Conservation (phyloP, 2,113 vertebrate genomes). For the Mionectes macconnelli region DNA sequence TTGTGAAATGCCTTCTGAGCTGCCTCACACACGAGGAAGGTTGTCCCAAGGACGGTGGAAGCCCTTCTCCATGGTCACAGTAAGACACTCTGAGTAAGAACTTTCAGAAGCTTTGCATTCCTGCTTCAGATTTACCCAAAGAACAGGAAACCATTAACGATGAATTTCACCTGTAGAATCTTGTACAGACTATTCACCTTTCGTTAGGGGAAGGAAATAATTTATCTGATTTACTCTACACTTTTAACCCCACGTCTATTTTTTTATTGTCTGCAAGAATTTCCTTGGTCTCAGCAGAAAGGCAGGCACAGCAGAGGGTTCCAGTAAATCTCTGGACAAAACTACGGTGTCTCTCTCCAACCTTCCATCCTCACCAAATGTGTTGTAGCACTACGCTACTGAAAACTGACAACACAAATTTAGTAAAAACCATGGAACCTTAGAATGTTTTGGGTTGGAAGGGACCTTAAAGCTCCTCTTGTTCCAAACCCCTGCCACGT, state of each 20-base stretch:
- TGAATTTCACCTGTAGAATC: neutral
- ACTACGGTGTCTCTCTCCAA: neutral
- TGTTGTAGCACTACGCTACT: neutral
- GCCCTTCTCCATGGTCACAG: neutral
- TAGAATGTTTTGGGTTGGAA: neutral
- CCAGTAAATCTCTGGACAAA: neutral
- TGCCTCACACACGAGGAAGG: neutral
- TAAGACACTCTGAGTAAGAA: neutral
- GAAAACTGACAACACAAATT: neutral
- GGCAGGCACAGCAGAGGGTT: neutral
- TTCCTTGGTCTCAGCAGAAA: neutral
- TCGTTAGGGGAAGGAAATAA: neutral
- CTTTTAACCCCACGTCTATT: neutral
- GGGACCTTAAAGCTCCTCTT: neutral
- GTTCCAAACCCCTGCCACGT: neutral
- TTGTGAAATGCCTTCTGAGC: neutral
- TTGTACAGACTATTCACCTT: neutral
- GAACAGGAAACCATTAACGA: neutral
- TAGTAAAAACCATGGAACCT: neutral
- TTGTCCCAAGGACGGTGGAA: neutral
- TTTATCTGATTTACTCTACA: neutral
- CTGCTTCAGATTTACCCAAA: neutral
- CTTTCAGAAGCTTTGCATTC: neutral
- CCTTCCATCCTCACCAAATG: neutral
- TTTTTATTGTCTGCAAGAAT: neutral